A percentile compares a stretch with the other conserved stretches of the same genome.
These are phyloP conservation scores for Myzus persicae DNA, from an alignment of 1,140 invertebrate genomes.

Conservation along the genomic window DNA sequence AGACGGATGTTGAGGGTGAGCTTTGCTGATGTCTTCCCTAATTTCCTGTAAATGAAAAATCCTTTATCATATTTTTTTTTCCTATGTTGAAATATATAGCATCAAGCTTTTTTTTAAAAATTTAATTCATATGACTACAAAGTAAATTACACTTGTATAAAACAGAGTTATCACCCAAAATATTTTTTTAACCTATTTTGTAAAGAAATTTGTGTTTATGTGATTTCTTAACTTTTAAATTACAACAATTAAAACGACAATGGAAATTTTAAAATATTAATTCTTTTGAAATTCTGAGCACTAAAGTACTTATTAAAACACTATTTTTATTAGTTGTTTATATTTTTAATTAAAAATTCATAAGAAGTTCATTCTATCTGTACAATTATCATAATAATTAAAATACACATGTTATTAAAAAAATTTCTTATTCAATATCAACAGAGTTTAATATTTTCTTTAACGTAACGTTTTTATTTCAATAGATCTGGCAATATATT, in stretches of 20 bases:
- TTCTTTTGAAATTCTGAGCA: background rate
- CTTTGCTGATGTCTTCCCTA: conserved; percentile 43
- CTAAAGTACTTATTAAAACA: conserved; percentile 5
- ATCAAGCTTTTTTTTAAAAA: background rate
- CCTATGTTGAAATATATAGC: conserved; percentile 15
- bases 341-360: background rate
- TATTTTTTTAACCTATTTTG: conserved; percentile 29
- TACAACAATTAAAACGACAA: conserved; percentile 2
- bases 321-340: background rate
- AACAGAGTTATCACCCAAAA: conserved; percentile 11
- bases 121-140: background rate
- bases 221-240: conserved; percentile 1
- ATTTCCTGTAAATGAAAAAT: conserved; percentile 21
- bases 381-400: background rate
- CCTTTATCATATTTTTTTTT: conserved; percentile 1
- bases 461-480: background rate
- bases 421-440: background rate
- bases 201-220: background rate
- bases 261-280: background rate
- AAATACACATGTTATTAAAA: background rate
- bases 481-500: background rate
- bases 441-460: background rate
- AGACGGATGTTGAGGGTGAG: conserved; percentile 70
- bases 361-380: background rate
- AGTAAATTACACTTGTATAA: background rate